Evolutionary conservation across 2,888 invertebrate species (phyloP), one percentile per base, ranked within the genome.

Genomic region (Anoplius nigerrimus): DNA sequence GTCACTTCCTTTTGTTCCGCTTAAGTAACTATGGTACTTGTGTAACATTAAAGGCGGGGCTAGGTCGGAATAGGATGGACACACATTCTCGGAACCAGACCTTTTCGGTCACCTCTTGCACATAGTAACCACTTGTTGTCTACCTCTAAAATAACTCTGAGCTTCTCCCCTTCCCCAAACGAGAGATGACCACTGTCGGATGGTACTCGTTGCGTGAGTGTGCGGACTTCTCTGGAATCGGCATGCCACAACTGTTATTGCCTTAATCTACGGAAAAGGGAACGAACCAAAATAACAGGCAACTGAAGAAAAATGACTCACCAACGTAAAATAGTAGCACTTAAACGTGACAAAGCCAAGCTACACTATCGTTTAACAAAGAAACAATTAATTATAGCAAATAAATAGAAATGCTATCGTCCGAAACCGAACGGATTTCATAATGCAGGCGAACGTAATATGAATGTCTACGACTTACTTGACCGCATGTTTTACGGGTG

Each of bases 171-270:
- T 86, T 94, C 94, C 85, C 93, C 94, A 89, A 94, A 95, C 15
- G 94, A 93, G 46, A 95, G 90, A 82, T 95, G 95, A 13, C 94
- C 95, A 57, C 93, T 94, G 84, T 94, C 94, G 0, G 94, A 93
- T n/a, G 94, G 93, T 66, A 94, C 89, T 79, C 94, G 91, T 82
- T 94, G 94, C 88, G 93, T 93, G 48, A 95, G 87, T 2, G 95
- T 94, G 83, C 94, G 91, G 63, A 95, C 95, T 86, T 93, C 92
- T 89, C 94, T 92, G 86, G 21, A 88, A 89, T 63, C 65, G 78
- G 78, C 68, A 79, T 34, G 69, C 18, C 67, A 60, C 59, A 57
- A 59, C 46, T 66, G 69, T 80, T 78, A 80, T 77, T 71, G 72
- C 62, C 72, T 56, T 60, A 62, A 75, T 79, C 78, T 80, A 80